A percentile compares a stretch with the other conserved stretches of the same genome.
These are phyloP conservation scores for Struthio camelus DNA, from an alignment of 2,113 vertebrate genomes.

Conservation along the genomic window DNA sequence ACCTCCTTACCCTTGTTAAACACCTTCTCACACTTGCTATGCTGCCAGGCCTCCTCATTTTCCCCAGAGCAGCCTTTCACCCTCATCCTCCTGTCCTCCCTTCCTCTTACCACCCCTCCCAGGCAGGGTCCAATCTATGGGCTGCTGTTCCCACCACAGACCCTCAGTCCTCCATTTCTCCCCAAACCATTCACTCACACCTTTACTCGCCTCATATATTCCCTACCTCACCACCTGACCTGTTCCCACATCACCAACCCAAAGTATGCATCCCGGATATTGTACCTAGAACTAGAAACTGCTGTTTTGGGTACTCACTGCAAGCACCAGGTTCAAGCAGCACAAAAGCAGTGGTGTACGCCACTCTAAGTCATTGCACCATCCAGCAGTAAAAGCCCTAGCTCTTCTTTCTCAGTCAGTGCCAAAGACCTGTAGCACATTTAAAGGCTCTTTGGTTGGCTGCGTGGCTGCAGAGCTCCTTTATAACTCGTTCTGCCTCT, in stretches of 20 bases:
- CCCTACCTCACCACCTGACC: neutral
- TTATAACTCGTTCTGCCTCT: neutral
- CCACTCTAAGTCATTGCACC: neutral
- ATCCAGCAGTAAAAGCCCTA: neutral
- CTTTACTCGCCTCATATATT: neutral
- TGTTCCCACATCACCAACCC: neutral
- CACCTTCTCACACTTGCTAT: neutral
- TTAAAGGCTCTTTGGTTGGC: neutral
- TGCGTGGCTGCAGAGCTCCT: neutral
- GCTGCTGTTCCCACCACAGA: neutral
- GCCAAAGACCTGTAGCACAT: neutral
- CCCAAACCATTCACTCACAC: neutral
- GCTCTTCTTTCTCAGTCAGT: neutral
- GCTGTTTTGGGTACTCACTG: neutral
- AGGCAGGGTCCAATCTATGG: neutral
- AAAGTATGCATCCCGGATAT: neutral
- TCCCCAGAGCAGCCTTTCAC: neutral
- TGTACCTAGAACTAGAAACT: neutral
- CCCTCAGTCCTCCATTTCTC: neutral
- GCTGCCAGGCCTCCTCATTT: neutral
- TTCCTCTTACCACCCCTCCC: neutral
- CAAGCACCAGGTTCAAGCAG: neutral
- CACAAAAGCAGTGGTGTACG: accelerated
- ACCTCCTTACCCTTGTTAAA: neutral
- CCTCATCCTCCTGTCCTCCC: neutral